Evolutionary conservation across 2,888 invertebrate species (phyloP).

Genomic region (Agonum fuliginosum): DNA sequence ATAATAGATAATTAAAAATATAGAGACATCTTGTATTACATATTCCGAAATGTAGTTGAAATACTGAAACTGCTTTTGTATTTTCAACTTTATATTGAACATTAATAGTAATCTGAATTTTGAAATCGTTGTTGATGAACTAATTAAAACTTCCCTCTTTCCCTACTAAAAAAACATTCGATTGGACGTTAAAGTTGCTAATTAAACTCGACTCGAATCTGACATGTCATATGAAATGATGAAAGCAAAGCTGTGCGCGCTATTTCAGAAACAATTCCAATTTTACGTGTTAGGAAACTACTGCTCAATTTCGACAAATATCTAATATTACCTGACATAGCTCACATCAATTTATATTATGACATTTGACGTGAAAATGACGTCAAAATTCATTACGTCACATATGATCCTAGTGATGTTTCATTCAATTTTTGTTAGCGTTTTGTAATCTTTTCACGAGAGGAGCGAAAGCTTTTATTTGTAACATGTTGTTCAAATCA

Average conservation of each 20-base stretch:
- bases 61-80: no score
- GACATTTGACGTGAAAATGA: slow-evolving; percentile 14
- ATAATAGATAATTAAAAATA: no score
- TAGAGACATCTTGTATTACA: no score
- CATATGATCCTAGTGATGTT: slow-evolving; percentile 19
- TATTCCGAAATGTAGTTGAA: no score
- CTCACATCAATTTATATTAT: slow-evolving; percentile 30
- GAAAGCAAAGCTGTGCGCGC: slow-evolving; percentile 6
- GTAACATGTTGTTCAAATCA: not conserved
- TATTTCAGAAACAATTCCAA: slow-evolving; percentile 35
- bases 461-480: no score
- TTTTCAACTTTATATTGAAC: no score
- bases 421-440: slow-evolving; percentile 32
- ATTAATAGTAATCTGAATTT: no score
- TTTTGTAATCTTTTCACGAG: slow-evolving; percentile 2
- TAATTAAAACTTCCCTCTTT: no score
- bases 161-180: no score
- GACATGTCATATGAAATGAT: slow-evolving; percentile 2
- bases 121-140: no score
- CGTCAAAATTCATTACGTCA: slow-evolving; percentile 43
- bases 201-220: not conserved
- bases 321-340: slow-evolving; percentile 20
- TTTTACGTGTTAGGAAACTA: slow-evolving; percentile 20
- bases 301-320: slow-evolving; percentile 4
- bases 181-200: not conserved